A percentile compares a stretch with the other conserved stretches of the same genome.
Conservation (phyloP, 2,113 vertebrate genomes). For the Thermophis baileyi region DNA sequence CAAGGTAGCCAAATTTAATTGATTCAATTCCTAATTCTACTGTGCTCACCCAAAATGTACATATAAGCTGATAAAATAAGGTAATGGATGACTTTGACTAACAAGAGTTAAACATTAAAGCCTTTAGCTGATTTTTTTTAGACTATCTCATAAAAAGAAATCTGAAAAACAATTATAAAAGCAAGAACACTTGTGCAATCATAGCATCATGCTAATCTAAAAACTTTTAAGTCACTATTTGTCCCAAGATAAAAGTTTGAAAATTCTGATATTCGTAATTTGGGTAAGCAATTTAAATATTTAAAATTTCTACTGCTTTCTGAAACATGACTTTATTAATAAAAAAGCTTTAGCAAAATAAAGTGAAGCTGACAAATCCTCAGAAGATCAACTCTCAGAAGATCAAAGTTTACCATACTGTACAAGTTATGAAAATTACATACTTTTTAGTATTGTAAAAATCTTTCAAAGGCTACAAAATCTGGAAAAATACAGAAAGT, state of each 20-base stretch:
- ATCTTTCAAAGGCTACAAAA: slow-evolving; percentile 87
- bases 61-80: background rate
- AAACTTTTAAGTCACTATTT: slow-evolving; percentile 33
- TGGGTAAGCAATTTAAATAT: slow-evolving; percentile 48
- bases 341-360: slow-evolving; percentile 75
- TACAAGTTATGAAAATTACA: slow-evolving; percentile 95
- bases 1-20: background rate
- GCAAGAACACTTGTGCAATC: slow-evolving; percentile 47
- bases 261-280: slow-evolving; percentile 45
- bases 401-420: slow-evolving; percentile 82
- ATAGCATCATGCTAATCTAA: slow-evolving; percentile 54
- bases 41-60: slow-evolving; percentile 17
- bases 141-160: slow-evolving; percentile 48
- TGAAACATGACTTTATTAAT: slow-evolving; percentile 49
- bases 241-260: slow-evolving; percentile 42
- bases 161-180: slow-evolving; percentile 31
- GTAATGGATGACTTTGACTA: slow-evolving; percentile 15
- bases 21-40: background rate
- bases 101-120: background rate
- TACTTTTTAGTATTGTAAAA: slow-evolving; percentile 88
- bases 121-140: slow-evolving; percentile 26
- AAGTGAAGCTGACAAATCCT: slow-evolving; percentile 74
- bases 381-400: slow-evolving; percentile 75
- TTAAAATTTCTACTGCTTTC: slow-evolving; percentile 21
- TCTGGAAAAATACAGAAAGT: slow-evolving; percentile 92